Base-by-base conservation (phyloP, 1,140 invertebrate species). In the Nomia melanderi region DNA sequence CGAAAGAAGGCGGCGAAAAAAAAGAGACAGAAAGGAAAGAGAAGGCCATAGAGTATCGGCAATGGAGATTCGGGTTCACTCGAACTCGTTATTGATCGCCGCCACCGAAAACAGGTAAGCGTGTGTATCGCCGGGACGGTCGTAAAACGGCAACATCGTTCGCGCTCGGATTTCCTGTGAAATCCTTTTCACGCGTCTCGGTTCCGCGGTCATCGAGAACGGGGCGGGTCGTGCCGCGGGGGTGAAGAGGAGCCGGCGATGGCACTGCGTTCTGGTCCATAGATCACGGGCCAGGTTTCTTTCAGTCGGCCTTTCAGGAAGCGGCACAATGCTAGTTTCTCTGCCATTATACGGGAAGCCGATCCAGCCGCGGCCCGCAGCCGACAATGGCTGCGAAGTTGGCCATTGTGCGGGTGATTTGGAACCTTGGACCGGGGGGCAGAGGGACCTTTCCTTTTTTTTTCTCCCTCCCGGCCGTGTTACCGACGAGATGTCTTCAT, bases 111-210 rank as follows among this genome's bases (percentile, higher is more conserved):
- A 73, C 56, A 67, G 57, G 23, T 73, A n/a, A n/a, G n/a, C n/a
- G 69, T 27, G 11, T 27, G 27, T 20, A n/a, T n/a, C 44, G 4
- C 44, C 60, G 47, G 62, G 33, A 44, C 41, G 60, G 7, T 41
- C 73, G 25, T 71, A 73, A 86, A 83, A 82, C 84, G 84, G 78
- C 85, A 88, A 87, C 84, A 82, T 82, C 70, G 60, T 85, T 86
- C 79, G 77, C 81, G 74, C 79, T 85, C 74, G 81, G 81, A 88
- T 88, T 88, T 88, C 86, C 89, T 87, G 85, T 90, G 89, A 90
- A 91, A 91, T 91, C 86, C 88, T 89, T 90, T 90, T 90, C 87
- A 91, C 87, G 89, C 86, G 77, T 86, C 81, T 67, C 81, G 67
- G 86, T 89, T 88, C 78, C 82, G 72, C 73, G 80, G 25, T 29